Base-by-base conservation (phyloP, 2,888 invertebrate species). In the Zaprionus lineosus region DNA sequence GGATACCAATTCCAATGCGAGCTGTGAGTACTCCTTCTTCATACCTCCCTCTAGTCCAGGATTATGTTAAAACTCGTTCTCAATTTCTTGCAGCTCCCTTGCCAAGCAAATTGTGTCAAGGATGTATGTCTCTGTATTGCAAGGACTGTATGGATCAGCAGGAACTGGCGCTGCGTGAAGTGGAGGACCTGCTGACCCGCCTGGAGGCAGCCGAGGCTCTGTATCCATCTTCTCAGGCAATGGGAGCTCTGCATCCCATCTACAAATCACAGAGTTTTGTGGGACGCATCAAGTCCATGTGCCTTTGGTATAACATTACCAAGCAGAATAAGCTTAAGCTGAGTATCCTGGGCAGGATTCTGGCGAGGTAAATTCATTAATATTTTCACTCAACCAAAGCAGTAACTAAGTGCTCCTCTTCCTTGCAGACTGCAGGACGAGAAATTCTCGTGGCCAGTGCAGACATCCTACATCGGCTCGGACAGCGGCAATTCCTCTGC, bases 281-380 rank as follows among this genome's bases (percentile, higher is more conserved):
- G 33, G 89, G 88, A 1, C 88, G 88, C 26, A 90, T 91, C 19
- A 91, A 93, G 91, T 94, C 96, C 7, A 94, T 98, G 93, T 96
- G 96, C 84, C 91, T 97, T 1, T 98, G 98, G 97, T 95, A 95
- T 89, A 98, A 98, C 90, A 94, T 96, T 88, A 95, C 96, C 0
- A 93, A 93, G 74, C 95, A 96, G 89, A 94, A 97, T 89, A 93
- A 95, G 41, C 91, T 96, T 47, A 96, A 96, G 89, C 90, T 98
- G 69, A 91, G 94, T 61, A 93, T 95, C 60, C 90, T 96, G 78
- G 93, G 94, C 0, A 93, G 93, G 86, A 91, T 95, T 79, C 88
- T 95, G 63, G 88, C 89, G 29, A 81, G 89, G 88, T 89, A 39
- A 52, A 37, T 18, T 0, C 5, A 1, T 31, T 11, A 4, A n/a